These are phyloP conservation scores for Brachyptera putata DNA, from an alignment of 2,888 invertebrate genomes.

Conservation along the genomic window DNA sequence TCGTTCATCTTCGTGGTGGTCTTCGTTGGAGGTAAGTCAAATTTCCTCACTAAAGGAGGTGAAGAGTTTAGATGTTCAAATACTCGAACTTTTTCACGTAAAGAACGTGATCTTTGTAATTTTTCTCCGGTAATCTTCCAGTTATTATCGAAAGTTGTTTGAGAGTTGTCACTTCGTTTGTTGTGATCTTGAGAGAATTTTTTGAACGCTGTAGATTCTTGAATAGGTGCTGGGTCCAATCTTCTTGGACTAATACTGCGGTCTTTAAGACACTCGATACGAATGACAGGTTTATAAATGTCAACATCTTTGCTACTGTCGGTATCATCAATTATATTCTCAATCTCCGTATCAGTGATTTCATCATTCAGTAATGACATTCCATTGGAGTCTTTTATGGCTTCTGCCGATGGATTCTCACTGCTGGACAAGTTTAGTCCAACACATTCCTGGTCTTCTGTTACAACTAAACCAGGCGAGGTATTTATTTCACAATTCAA, in stretches of 20 bases:
- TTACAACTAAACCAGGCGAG: neutral
- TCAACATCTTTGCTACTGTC: neutral
- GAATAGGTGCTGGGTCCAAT: conserved; percentile 20
- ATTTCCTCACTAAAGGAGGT: too few species aligned
- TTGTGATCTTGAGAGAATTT: conserved; percentile 7
- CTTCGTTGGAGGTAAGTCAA: too few species aligned
- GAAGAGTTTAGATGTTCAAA: neutral
- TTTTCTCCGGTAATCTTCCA: neutral
- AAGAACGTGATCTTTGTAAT: neutral
- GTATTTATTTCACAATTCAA: neutral
- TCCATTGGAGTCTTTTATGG: neutral
- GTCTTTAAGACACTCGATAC: conserved; percentile 23
- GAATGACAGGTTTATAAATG: conserved; percentile 19
- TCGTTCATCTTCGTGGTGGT: too few species aligned
- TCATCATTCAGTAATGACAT: too few species aligned
- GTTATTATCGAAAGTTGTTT: too few species aligned
- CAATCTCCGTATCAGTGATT: too few species aligned
- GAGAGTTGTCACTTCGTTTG: too few species aligned
- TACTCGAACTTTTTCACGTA: neutral
- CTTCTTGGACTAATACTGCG: conserved; percentile 26
- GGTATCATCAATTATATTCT: too few species aligned
- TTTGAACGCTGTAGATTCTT: conserved; percentile 21
- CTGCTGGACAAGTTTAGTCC: too few species aligned
- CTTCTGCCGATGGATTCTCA: too few species aligned
- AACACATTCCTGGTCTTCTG: too few species aligned